A percentile compares a stretch with the other conserved stretches of the same genome.
Conservation (phyloP, 2,888 invertebrate genomes). For the Oscheius sp. region DNA sequence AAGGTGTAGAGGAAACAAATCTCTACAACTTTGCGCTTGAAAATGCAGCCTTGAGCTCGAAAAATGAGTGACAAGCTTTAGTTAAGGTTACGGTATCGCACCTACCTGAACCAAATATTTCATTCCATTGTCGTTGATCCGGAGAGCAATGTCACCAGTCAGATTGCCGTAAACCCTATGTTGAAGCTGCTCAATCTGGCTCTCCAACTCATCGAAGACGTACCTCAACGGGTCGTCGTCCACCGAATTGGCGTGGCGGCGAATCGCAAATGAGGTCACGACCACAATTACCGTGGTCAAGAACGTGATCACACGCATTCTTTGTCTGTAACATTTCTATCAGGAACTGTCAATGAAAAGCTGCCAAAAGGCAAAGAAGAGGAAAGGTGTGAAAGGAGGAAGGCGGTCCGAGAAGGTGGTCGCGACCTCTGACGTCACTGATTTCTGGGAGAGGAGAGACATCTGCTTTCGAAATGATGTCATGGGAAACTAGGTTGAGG, state of each 20-base stretch:
- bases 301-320: constrained; percentile 36
- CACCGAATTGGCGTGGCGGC: constrained; percentile 27
- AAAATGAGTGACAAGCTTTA: not conserved
- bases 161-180: constrained; percentile 21
- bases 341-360: constrained; percentile 1
- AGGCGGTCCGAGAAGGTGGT: constrained; percentile 9
- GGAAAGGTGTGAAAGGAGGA: constrained; percentile 12
- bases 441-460: constrained; percentile 1
- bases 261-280: constrained; percentile 38
- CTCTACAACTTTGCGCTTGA: too few relatives aligned
- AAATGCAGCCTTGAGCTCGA: not conserved
- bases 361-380: not conserved
- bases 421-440: constrained; percentile 23
- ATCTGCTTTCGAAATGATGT: too few relatives aligned
- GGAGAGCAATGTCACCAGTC: constrained; percentile 25
- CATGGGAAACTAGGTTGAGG: too few relatives aligned
- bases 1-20: too few relatives aligned
- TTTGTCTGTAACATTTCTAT: not conserved
- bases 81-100: not conserved
- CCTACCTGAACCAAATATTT: constrained; percentile 28
- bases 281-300: constrained; percentile 32
- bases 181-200: constrained; percentile 18
- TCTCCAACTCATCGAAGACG: constrained; percentile 23
- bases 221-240: constrained; percentile 26
- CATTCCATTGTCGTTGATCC: constrained; percentile 29